Conservation (phyloP, 2,113 vertebrate species). For the Nannospalax galili region DNA sequence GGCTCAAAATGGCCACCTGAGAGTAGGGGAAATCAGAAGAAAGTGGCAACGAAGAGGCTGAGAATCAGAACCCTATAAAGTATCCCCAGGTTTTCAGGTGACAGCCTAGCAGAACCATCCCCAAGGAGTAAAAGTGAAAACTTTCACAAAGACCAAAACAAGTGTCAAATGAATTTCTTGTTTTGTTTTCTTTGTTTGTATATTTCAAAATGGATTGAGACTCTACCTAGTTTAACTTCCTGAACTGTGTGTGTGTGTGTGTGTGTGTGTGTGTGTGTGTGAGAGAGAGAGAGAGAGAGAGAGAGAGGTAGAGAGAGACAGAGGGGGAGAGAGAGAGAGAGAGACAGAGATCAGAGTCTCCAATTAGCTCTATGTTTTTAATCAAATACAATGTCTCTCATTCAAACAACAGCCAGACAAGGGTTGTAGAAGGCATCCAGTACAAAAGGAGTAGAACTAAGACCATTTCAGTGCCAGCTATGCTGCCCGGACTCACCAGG, state of each 20-base stretch:
- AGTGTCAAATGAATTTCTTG: neutral
- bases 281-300: too few relatives aligned
- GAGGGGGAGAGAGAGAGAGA: neutral
- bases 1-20: neutral
- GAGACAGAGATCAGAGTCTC: neutral
- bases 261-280: too few relatives aligned
- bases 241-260: too few relatives aligned
- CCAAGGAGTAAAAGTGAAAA: neutral
- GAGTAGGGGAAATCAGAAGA: neutral
- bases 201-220: neutral
- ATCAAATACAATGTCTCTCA: neutral
- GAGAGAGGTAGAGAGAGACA: too few relatives aligned
- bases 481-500: neutral
- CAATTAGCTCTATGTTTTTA: neutral
- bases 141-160: neutral
- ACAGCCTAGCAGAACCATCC: neutral
- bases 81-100: neutral
- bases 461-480: neutral
- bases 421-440: conserved; percentile 81
- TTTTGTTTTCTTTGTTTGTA: too few relatives aligned
- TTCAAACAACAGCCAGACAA: conserved; percentile 72
- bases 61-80: neutral
- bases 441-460: neutral
- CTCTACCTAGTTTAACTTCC: neutral
- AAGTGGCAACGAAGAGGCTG: neutral